A percentile compares a stretch with the other conserved stretches of the same genome.
phyloP scores from a whole-genome alignment of 2,797 vertebrate genomes.

The Acanthornis magna region DNA sequence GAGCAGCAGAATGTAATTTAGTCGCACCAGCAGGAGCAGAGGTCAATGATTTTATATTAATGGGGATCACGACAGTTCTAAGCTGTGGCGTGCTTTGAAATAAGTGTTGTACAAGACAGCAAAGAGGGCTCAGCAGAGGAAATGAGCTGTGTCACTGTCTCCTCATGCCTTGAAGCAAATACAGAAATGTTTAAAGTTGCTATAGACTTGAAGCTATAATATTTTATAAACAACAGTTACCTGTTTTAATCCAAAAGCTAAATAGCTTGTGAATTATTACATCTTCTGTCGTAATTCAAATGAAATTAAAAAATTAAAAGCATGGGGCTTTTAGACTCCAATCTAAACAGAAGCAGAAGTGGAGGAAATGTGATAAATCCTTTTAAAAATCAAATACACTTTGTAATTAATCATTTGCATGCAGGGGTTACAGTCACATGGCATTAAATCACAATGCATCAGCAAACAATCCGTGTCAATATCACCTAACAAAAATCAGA shows the following conservation, averaged over 20 bases:
- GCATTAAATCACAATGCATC: conserved; percentile 20
- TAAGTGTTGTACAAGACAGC: conserved; percentile 80
- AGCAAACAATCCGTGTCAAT: background rate
- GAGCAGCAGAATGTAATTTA: conserved; percentile 85
- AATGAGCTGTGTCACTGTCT: conserved; percentile 80
- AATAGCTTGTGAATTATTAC: conserved; percentile 5
- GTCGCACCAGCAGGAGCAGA: conserved; percentile 79
- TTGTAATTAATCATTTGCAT: conserved; percentile 43
- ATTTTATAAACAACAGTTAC: conserved; percentile 73
- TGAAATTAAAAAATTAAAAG: background rate
- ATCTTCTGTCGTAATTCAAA: background rate
- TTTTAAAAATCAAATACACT: background rate
- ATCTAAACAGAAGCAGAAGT: background rate
- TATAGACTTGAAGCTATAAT: conserved; percentile 49
- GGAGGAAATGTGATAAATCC: background rate
- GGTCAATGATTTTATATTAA: conserved; percentile 87
- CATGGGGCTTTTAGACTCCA: background rate
- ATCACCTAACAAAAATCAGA: background rate
- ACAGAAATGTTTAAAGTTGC: conserved; percentile 60
- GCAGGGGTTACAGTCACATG: background rate
- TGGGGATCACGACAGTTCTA: conserved; percentile 83
- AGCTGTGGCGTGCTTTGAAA: conserved; percentile 81
- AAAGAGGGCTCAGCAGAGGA: conserved; percentile 75
- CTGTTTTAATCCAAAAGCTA: conserved; percentile 53
- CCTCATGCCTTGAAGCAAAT: conserved; percentile 76